Evolutionary conservation across 2,113 vertebrate species (phyloP), one percentile per base, ranked within the genome.

Genomic region (Tupaia chinensis): DNA sequence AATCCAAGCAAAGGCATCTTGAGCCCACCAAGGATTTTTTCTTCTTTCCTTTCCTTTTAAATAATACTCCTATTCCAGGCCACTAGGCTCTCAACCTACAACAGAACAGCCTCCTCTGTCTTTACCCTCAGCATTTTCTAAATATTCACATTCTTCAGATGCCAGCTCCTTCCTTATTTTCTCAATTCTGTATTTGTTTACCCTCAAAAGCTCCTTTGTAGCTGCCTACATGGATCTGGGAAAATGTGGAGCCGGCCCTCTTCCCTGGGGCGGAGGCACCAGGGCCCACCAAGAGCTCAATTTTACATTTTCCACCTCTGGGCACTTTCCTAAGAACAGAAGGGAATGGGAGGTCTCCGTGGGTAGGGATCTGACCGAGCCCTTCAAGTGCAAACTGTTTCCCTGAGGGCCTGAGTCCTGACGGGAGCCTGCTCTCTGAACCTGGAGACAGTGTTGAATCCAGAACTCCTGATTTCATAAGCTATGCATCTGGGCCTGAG

Each of bases 141-240:
- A 99, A 99, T 99, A 99, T 98, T 99, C 99, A 98, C 99, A 99
- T 99, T 99, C 98, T 99, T 99, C 97, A 98, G 98, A 99, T 99
- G 98, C 99, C 99, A 98, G 93, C 98, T 92, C 99, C 99, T 99
- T 99, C 99, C 99, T 99, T 99, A 99, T 99, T 99, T 99, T 99
- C 99, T 99, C 99, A 99, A 99, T 99, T 99, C 99, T 98, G 98
- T 98, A 98, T 99, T 99, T 99, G 99, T 99, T 99, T 99, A 99
- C 98, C 97, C 99, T 99, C 98, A 99, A 99, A 99, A 99, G 99
- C 96, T 98, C 98, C 98, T 99, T 99, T 99, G 99, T 99, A 84
- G 95, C 98, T 98, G 97, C 99, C 99, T 98, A 99, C 99, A 98
- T 87, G 97, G 97, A 98, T 98, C 97, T 98, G 98, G 98, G 98